Evolutionary conservation across 2,113 vertebrate genomes (phyloP), one percentile per base, ranked within the genome.

Genomic region (Sturnira hondurensis): DNA sequence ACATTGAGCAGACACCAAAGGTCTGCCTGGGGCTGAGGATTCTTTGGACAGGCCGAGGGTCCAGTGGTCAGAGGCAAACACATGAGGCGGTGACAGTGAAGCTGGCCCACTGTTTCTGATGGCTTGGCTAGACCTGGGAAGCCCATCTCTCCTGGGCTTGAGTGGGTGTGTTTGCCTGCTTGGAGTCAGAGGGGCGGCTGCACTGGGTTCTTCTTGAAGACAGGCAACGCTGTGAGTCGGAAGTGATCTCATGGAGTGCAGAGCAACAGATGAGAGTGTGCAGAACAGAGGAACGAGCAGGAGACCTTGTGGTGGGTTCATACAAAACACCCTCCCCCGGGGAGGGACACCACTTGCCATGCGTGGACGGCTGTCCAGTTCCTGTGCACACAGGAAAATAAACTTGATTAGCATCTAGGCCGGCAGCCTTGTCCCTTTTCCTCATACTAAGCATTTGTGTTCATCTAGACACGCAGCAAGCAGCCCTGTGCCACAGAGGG

Each of bases 351-450:
- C 26, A 12, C 4, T 26, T 4, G 22, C 36, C 16, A 17, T n/a
- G 45, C 16, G 2, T 41, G 16, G 28, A 15, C 7, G 9, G 1
- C 78, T 4, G 3, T 19, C 54, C 16, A 43, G 13, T 43, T 58
- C 36, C 13, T 45, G 16, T 82, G 56, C 38, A 33, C 80, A 63
- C 1, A 58, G 54, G 9, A 58, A 58, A 38, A 41, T 45, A 82
- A 63, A 82, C 56, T 38, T 20, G 17, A 63, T 82, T 33, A 82
- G 26, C 43, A 20, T 2, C 67, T 63, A 12, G n/a, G 43, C 76
- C 4, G 26, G 38, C 36, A 12, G 63, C 36, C 28, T 31, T 12
- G 19, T n/a, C 0, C 36, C 0, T 9, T 43, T 6, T 20, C 45
- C 26, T 26, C 26, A n/a, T 14, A 2, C 28, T 17, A 17, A 61